A percentile compares a stretch with the other conserved stretches of the same genome.
Conservation (phyloP, 2,888 invertebrate species). For the Tipula confusa region DNA sequence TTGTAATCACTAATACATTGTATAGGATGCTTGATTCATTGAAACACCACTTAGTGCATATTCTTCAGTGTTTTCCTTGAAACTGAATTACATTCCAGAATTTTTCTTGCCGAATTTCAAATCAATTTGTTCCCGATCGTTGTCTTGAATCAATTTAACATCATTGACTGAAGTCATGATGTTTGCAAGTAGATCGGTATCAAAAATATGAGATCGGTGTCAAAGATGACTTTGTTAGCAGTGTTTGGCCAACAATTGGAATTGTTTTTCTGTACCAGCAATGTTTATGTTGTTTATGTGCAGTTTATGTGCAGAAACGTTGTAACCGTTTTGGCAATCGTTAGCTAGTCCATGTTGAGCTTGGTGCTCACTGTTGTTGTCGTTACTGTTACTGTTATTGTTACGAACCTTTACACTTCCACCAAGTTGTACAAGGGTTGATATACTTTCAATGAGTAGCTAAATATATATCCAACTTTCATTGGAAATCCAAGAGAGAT, state of each 20-base stretch:
- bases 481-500: conserved; percentile 64
- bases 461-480: conserved; percentile 66
- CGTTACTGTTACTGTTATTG: neutral
- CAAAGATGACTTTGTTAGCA: conserved; percentile 55
- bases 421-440: conserved; percentile 54
- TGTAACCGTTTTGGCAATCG: conserved; percentile 41
- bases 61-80: conserved; percentile 54
- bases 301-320: conserved; percentile 52
- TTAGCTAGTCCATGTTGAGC: conserved; percentile 34
- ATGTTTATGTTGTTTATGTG: conserved; percentile 54
- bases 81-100: conserved; percentile 54
- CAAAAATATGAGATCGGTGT: no score
- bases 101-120: conserved; percentile 50
- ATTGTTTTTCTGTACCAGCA: conserved; percentile 58
- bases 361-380: conserved; percentile 36
- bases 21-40: neutral
- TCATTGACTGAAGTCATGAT: no score
- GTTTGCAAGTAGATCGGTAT: conserved; percentile 53
- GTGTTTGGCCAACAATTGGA: conserved; percentile 62
- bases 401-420: conserved; percentile 51
- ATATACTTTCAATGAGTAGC: conserved; percentile 59
- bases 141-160: conserved; percentile 51
- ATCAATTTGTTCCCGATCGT: conserved; percentile 45
- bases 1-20: neutral
- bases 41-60: conserved; percentile 35